Conservation (phyloP, 2,888 invertebrate genomes). For the Clanis bilineata region DNA sequence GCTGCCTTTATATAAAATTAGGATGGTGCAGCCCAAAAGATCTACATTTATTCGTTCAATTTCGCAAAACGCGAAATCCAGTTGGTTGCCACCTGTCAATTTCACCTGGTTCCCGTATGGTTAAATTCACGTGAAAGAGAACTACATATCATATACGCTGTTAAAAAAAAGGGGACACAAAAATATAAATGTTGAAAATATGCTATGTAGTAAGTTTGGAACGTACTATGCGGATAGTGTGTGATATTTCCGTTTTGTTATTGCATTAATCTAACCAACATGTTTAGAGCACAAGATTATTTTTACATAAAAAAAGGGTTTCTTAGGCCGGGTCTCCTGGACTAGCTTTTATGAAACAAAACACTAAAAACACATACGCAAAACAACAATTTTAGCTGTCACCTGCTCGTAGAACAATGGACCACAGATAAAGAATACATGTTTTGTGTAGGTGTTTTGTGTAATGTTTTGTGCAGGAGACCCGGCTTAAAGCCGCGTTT, state of each 20-base stretch:
- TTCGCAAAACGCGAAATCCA: constrained; percentile 46
- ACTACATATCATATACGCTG: background rate
- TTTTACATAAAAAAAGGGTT: no score
- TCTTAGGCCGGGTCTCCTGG: no score
- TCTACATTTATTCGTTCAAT: constrained; percentile 73
- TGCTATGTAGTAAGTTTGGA: background rate
- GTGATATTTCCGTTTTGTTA: constrained; percentile 31
- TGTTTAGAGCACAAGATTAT: no score
- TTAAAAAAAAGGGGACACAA: background rate
- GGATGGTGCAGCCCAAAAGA: constrained; percentile 59
- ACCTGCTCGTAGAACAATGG: no score
- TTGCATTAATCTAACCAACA: constrained; percentile 12
- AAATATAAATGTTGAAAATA: background rate
- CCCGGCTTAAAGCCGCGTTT: no score
- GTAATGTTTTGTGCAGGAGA: no score
- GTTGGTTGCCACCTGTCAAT: constrained; percentile 54
- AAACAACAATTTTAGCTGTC: no score
- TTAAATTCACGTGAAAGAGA: background rate
- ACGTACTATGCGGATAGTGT: constrained; percentile 6
- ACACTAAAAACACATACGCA: no score
- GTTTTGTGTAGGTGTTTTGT: no score
- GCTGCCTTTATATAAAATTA: constrained; percentile 55
- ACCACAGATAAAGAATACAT: no score
- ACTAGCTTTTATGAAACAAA: no score
- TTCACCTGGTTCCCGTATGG: constrained; percentile 8